These are phyloP conservation scores for Thereva unica DNA, from an alignment of 2,888 invertebrate species.

Conservation along the genomic window DNA sequence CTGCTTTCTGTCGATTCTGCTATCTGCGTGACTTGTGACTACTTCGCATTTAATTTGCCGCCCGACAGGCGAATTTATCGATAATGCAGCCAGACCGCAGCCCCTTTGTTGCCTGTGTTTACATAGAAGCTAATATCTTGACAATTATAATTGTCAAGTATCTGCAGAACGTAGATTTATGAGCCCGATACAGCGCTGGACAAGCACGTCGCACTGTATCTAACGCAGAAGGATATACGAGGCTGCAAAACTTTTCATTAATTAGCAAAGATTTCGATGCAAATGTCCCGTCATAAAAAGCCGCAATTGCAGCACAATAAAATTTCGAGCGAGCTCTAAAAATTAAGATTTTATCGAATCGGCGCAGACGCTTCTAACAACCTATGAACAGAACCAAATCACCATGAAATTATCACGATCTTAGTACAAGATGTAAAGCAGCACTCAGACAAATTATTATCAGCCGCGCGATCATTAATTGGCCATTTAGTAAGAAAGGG, in stretches of 20 bases:
- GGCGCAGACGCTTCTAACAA: neutral
- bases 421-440: constrained; percentile 28
- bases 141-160: neutral
- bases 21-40: constrained; percentile 26
- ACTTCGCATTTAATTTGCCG: constrained; percentile 29
- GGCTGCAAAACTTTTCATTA: neutral
- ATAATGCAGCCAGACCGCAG: neutral
- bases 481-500: constrained; percentile 12
- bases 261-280: neutral
- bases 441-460: constrained; percentile 34
- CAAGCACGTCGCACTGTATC: too few relatives aligned
- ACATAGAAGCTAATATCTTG: neutral
- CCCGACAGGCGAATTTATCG: constrained; percentile 25
- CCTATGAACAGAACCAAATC: neutral
- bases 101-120: constrained; percentile 3
- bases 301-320: too few relatives aligned
- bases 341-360: neutral
- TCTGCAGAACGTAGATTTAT: too few relatives aligned
- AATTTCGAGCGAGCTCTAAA: neutral
- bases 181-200: too few relatives aligned
- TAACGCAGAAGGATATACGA: too few relatives aligned
- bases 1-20: constrained; percentile 25
- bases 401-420: constrained; percentile 12
- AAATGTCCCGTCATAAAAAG: too few relatives aligned
- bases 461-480: constrained; percentile 22